Base-by-base conservation (phyloP, 2,888 invertebrate genomes). In the Camptogramma bilineatum region DNA sequence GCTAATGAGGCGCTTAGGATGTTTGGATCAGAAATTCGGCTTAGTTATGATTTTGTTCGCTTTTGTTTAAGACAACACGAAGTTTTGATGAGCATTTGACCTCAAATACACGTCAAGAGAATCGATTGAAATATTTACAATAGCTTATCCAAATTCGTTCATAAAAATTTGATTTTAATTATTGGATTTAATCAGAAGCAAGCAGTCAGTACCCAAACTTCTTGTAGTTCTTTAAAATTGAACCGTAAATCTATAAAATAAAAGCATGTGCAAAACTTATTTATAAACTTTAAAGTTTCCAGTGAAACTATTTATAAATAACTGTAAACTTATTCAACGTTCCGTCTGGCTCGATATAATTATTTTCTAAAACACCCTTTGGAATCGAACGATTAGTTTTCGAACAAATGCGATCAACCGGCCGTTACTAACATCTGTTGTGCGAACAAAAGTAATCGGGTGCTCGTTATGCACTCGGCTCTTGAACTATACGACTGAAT, bases 381-480 rank as follows among this genome's bases (percentile, higher is more conserved):
- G 70, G 60, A 71, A 65, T 69, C 69, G 62, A 64, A 68, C 72
- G 69, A 70, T 75, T 72, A 68, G 70, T 73, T 71, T 68, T 54
- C 66, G 66, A 73, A 71, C 72, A 74, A 71, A 70, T 73, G 73
- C 66, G 70, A 75, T 76, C 71, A 73, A 72, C 68, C 71, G 69
- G 72, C 77, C 74, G 79, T 79, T 78, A 65, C 67, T 62, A 79
- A 77, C 83, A 84, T 82, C 81, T 85, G 84, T 81, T 80, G 83
- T 78, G 71, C 66, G 75, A 83, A 84, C 82, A 81, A 84, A 84
- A 83, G 84, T 81, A 84, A 84, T 83, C 78, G 75, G 69, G 71
- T 73, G 70, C 69, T 80, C 75, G 77, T 79, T 78, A 77, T 75
- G 75, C 71, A 78, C 72, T 64, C 74, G 71, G 64, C 72, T 74